These are phyloP conservation scores for Fregata magnificens DNA, from an alignment of 2,113 vertebrate species.

Conservation along the genomic window DNA sequence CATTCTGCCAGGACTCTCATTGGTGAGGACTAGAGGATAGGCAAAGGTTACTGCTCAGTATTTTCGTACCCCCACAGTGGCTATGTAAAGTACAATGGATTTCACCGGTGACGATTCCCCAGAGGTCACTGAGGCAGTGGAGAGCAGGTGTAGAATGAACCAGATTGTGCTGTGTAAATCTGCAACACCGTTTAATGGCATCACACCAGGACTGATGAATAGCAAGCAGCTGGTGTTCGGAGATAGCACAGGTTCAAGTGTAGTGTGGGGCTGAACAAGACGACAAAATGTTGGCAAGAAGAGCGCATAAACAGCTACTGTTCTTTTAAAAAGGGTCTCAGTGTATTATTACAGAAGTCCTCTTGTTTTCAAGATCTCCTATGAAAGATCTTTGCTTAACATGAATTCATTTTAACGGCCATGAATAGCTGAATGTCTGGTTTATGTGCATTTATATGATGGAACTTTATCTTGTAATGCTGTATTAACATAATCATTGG, in stretches of 20 bases:
- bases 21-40: background rate
- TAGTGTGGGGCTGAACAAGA: background rate
- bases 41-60: background rate
- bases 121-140: background rate
- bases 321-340: background rate
- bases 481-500: background rate
- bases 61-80: background rate
- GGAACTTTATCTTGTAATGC: background rate
- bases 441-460: background rate
- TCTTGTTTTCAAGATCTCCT: background rate
- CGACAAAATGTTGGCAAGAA: background rate
- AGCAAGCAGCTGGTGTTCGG: background rate
- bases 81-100: background rate
- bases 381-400: background rate
- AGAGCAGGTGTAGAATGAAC: background rate
- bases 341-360: background rate
- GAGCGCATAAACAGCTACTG: background rate
- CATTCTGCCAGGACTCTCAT: fast-evolving
- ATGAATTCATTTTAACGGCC: background rate
- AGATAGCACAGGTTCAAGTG: background rate
- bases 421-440: background rate
- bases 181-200: background rate
- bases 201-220: background rate
- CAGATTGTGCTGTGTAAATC: background rate
- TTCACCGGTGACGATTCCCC: background rate